These are phyloP conservation scores for Syritta pipiens DNA, from an alignment of 2,888 invertebrate species.

Conservation along the genomic window DNA sequence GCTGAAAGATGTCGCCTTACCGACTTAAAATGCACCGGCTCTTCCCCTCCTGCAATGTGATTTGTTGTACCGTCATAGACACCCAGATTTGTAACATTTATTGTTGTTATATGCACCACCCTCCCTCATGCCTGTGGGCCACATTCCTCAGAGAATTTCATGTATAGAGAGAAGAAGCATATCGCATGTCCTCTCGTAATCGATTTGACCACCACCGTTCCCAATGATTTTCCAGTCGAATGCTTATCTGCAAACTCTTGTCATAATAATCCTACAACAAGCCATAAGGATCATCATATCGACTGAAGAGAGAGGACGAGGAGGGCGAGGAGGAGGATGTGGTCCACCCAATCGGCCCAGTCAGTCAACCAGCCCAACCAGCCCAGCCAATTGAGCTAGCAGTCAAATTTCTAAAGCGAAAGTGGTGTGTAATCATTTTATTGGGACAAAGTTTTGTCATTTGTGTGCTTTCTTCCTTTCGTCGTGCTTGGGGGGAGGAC, in stretches of 20 bases:
- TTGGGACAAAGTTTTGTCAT: conserved; percentile 62
- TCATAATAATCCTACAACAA: conserved; percentile 54
- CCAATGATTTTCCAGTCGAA: conserved; percentile 48
- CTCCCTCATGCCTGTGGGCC: background rate
- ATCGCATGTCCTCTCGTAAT: conserved; percentile 31
- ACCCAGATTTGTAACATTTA: conserved; percentile 10
- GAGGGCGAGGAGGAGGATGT: too few relatives aligned
- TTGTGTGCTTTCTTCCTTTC: conserved; percentile 45
- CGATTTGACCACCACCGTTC: conserved; percentile 41
- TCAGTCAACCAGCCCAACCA: too few relatives aligned
- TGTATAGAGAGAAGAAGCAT: conserved; percentile 1
- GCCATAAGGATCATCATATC: conserved; percentile 41
- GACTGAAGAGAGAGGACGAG: too few relatives aligned
- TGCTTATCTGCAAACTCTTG: conserved; percentile 37
- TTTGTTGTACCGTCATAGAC: too few relatives aligned
- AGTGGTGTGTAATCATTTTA: conserved; percentile 67
- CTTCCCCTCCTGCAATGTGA: too few relatives aligned
- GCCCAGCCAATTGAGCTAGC: conserved; percentile 21
- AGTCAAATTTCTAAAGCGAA: conserved; percentile 62
- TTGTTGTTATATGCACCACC: background rate
- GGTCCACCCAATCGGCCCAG: too few relatives aligned
- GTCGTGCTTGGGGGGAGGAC: background rate
- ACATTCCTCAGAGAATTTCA: background rate
- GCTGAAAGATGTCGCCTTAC: too few relatives aligned
- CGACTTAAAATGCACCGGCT: too few relatives aligned